Evolutionary conservation across 2,888 invertebrate species (phyloP).

Genomic region (Laothoe populi): DNA sequence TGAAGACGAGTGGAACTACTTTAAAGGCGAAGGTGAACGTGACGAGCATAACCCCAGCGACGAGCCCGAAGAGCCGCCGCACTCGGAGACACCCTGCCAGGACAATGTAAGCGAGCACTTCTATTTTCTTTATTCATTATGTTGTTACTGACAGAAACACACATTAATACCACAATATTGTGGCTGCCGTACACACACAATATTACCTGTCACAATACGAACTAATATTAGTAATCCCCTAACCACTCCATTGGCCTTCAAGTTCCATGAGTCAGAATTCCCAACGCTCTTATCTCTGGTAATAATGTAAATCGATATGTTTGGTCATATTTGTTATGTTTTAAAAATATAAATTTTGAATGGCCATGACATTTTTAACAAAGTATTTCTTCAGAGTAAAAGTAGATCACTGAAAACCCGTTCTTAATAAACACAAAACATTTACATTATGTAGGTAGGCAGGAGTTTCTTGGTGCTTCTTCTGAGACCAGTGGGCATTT

Average conservation of each 20-base stretch:
- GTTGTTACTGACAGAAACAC: background rate
- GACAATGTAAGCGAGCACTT: conserved; percentile 68
- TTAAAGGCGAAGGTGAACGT: conserved; percentile 87
- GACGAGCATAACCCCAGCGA: conserved; percentile 84
- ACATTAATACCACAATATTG: background rate
- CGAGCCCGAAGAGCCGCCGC: conserved; percentile 83
- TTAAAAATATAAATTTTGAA: too few species aligned
- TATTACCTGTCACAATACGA: background rate
- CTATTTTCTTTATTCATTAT: conserved; percentile 2
- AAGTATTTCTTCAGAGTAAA: too few species aligned
- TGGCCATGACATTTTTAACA: too few species aligned
- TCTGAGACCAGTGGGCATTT: too few species aligned
- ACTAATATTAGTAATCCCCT: background rate
- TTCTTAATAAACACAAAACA: too few species aligned
- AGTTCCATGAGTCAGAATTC: conserved; percentile 6
- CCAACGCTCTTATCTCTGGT: background rate
- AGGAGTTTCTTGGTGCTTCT: too few species aligned
- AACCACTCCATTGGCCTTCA: conserved; percentile 6
- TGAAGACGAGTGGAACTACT: conserved; percentile 96
- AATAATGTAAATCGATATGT: background rate
- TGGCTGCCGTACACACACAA: background rate
- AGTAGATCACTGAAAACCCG: too few species aligned
- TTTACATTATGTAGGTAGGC: too few species aligned
- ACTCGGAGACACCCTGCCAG: conserved; percentile 78
- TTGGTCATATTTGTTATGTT: too few species aligned